Base-by-base conservation (phyloP, 1,140 invertebrate species). In the Achroia grisella region DNA sequence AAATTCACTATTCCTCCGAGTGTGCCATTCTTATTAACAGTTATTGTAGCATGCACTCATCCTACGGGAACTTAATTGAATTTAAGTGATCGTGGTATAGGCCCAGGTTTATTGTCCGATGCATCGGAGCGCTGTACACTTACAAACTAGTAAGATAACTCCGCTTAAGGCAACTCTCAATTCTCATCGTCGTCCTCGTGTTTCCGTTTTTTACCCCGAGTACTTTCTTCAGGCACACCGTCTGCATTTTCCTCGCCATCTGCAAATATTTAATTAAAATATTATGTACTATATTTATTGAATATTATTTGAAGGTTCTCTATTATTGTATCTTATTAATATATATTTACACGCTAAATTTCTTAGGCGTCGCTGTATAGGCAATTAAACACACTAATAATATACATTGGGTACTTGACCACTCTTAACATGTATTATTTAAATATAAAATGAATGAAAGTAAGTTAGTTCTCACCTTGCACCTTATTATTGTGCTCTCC, bases 201-300 rank as follows among this genome's bases (percentile, higher is more conserved):
- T 86, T 86, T 87, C 61, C 86, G 76, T 45, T 87, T 87, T 69
- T 87, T 87, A 64, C 86, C 86, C 53, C 86, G 76, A 65, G 86
- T 87, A 62, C 86, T 87, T 50, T 87, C 86, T 57, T 82, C 81
- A 14, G 75, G 65, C 43, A 62, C 69, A 11, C 71, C 76, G 44
- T 78, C 74, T 30, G 77, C 67, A 44, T 71, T 73, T 6, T 69
- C 74, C 1, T 72, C 69, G 27, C 64, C 73, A 40, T 73, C 77
- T 80, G 43, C 14, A 36, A 44, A 33, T 40, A 39, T 43, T 14
- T 48, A 29, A 33, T 37, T 48, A 35, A 12, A 39, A 23, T 23
- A 23, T 23, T 23, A 23, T 3, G 2, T 23, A 23, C 17, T 23
- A 3, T 32, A 4, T 32, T 32, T n/a, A 32, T 4, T n/a, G 2